These are phyloP conservation scores for Myiotriccus ornatus DNA, from an alignment of 2,797 vertebrate genomes.

Conservation along the genomic window DNA sequence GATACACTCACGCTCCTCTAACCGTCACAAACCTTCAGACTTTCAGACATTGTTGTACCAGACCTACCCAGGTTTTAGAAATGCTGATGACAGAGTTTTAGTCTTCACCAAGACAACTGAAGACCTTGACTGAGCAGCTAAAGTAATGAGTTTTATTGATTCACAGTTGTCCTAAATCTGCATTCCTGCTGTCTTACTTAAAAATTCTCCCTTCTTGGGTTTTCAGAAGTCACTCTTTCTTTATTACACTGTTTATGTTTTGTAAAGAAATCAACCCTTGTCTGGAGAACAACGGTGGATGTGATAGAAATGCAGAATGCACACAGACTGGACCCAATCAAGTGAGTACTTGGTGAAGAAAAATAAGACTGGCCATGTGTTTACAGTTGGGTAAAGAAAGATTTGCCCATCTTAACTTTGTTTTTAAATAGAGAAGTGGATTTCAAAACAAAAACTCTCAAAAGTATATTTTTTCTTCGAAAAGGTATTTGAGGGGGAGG, in stretches of 20 bases:
- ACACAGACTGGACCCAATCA: slow-evolving; percentile 89
- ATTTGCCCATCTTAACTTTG: neutral
- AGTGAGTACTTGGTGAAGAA: slow-evolving; percentile 68
- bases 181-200: neutral
- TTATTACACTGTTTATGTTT: slow-evolving; percentile 31
- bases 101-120: neutral
- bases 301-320: slow-evolving; percentile 85
- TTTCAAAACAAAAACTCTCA: neutral
- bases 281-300: slow-evolving; percentile 82
- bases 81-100: neutral
- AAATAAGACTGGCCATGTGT: neutral
- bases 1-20: neutral
- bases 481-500: neutral
- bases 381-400: neutral
- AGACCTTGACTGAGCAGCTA: neutral
- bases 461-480: neutral
- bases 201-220: neutral
- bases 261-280: slow-evolving; percentile 90
- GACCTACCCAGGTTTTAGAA: neutral
- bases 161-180: neutral
- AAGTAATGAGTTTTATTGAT: neutral
- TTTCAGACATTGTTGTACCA: neutral
- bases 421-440: neutral
- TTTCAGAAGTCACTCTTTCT: neutral
- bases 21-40: neutral